These are phyloP conservation scores for Serinus canaria DNA, from an alignment of 2,113 vertebrate species.

Conservation along the genomic window DNA sequence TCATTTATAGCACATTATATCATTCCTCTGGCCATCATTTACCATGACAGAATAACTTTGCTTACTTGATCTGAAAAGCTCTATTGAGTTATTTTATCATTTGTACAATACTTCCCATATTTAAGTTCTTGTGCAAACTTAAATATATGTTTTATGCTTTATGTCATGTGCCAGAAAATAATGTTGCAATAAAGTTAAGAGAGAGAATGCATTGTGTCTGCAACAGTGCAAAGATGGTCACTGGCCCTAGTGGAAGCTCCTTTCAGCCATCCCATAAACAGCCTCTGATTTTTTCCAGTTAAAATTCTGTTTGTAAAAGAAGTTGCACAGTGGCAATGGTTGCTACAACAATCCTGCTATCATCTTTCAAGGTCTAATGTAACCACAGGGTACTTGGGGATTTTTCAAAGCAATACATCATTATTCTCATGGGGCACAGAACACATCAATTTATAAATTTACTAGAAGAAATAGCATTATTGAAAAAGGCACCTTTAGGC, in stretches of 20 bases:
- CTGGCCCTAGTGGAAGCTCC: not conserved
- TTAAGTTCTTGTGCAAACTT: not conserved
- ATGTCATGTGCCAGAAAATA: not conserved
- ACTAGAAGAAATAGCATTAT: not conserved
- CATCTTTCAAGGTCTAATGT: not conserved
- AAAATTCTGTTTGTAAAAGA: not conserved
- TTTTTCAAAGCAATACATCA: not conserved
- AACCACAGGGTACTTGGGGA: not conserved
- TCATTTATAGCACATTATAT: not conserved
- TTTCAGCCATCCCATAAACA: not conserved
- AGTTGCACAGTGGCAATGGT: not conserved
- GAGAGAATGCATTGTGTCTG: not conserved
- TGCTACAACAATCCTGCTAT: not conserved
- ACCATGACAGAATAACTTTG: not conserved
- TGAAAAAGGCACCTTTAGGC: not conserved
- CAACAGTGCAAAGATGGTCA: not conserved
- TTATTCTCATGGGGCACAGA: not conserved
- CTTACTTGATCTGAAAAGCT: not conserved
- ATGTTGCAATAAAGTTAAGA: not conserved
- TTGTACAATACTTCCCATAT: not conserved
- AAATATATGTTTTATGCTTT: not conserved
- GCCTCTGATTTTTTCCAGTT: not conserved
- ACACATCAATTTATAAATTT: not conserved
- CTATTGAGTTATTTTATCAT: not conserved
- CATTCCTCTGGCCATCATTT: not conserved